Base-by-base conservation (phyloP, 2,113 vertebrate species). In the Oreocharis arfaki region DNA sequence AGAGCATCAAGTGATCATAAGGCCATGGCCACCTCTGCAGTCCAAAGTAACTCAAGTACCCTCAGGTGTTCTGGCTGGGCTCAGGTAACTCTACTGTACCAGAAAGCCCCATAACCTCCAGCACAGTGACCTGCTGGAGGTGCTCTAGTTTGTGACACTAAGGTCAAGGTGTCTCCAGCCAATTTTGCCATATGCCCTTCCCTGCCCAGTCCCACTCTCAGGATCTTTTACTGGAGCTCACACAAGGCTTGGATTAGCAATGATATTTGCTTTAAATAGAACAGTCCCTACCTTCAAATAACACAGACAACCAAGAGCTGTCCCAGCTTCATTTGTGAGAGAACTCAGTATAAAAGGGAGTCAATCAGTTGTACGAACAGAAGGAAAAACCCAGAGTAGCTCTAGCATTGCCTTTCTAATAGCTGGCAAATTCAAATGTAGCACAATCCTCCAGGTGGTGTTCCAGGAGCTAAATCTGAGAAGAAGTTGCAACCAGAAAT, bases 391-490 rank as follows among this genome's bases (percentile, higher is more conserved):
- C 12, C 35, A 81, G 35, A 6, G 28, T 15, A 71, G 17, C 30
- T 61, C 35, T 24, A 41, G 41, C 7, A 22, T 14, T 86, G 12
- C n/a, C 49, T 71, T 79, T 30, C 65, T 68, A 71, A 82, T 23
- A 87, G 53, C 0, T 56, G 23, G 28, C 8, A 76, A 82, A 93
- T 60, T 93, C 41, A 76, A 57, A 41, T 17, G 30, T 10, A 79
- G 60, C 15, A 47, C 37, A 55, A 44, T 41, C 52, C 52, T 84
- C 56, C 50, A 56, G n/a, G 3, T 81, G 47, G 5, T 56, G 68
- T 59, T 96, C 46, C 67, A 69, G 39, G 37, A 93, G 32, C 18
- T 73, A n/a, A 39, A 79, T 75, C 46, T 88, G 76, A 68, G 47
- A 70, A 61, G 37, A 59, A 49, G 26, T 12, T 32, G 15, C 19